Percentiles rank a stretch among this genome's conserved stretches.
Evolutionary conservation across 2,888 invertebrate genomes (phyloP).

Genomic region (Vanessa cardui): DNA sequence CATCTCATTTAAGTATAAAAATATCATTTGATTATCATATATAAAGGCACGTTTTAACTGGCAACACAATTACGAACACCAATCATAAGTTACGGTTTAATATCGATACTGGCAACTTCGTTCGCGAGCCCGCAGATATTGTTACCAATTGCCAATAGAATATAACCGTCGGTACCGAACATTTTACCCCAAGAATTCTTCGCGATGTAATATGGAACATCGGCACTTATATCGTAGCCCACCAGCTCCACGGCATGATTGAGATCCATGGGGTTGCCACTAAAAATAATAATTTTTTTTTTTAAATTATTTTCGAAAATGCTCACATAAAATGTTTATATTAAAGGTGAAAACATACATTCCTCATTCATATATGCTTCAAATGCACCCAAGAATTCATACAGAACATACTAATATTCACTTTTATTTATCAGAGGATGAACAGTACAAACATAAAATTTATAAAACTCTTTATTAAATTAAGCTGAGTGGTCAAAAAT

Average conservation of each 20-base stretch:
- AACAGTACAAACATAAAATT: too few species aligned
- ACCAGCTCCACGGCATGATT: constrained; percentile 93
- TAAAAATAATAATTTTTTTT: constrained; percentile 46
- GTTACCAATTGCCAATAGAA: constrained; percentile 88
- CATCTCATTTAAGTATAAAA: neutral
- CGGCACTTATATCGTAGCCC: constrained; percentile 89
- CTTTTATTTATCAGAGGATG: too few species aligned
- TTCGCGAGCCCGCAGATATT: constrained; percentile 91
- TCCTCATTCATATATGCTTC: too few species aligned
- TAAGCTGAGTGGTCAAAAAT: too few species aligned
- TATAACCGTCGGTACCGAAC: constrained; percentile 89
- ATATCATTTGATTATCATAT: neutral
- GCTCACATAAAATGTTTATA: too few species aligned
- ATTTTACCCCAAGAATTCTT: constrained; percentile 92
- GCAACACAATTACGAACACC: neutral
- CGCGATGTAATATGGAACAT: constrained; percentile 91
- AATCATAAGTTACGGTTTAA: constrained; percentile 45
- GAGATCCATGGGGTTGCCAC: constrained; percentile 79
- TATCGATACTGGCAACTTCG: constrained; percentile 85
- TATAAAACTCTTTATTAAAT: too few species aligned
- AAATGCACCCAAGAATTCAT: too few species aligned
- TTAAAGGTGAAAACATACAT: too few species aligned
- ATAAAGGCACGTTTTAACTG: neutral
- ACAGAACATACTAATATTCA: too few species aligned
- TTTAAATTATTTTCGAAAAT: neutral